Evolutionary conservation across 2,113 vertebrate species (phyloP).

Genomic region (Ictalurus punctatus): DNA sequence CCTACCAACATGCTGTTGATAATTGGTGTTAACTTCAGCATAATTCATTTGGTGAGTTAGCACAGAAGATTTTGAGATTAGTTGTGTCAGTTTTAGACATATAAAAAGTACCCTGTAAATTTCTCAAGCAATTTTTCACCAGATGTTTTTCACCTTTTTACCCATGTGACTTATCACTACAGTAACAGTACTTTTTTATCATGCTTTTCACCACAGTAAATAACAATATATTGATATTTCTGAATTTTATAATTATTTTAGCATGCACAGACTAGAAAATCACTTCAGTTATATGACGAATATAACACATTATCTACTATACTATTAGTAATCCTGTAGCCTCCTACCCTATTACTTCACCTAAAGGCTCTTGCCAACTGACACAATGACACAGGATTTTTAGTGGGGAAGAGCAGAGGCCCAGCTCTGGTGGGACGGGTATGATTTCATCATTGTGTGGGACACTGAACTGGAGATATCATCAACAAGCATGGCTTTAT

Average conservation of each 20-base stretch:
- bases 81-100: not conserved
- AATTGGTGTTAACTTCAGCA: not conserved
- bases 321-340: not conserved
- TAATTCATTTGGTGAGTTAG: not conserved
- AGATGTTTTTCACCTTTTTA: not conserved
- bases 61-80: not conserved
- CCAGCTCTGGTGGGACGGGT: conserved; percentile 66
- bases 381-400: conserved; percentile 51
- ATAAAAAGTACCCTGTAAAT: not conserved
- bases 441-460: conserved; percentile 76
- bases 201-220: not conserved
- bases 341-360: not conserved
- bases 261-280: not conserved
- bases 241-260: not conserved
- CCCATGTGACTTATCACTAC: not conserved
- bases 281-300: not conserved
- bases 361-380: conserved; percentile 44
- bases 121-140: not conserved
- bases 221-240: not conserved
- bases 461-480: conserved; percentile 72
- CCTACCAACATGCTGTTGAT: not conserved
- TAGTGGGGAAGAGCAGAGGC: conserved; percentile 44
- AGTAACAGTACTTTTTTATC: not conserved
- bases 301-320: not conserved
- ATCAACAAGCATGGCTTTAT: conserved; percentile 70